A percentile compares a stretch with the other conserved stretches of the same genome.
phyloP scores from a whole-genome alignment of 2,113 vertebrate genomes.

The Spea bombifrons region DNA sequence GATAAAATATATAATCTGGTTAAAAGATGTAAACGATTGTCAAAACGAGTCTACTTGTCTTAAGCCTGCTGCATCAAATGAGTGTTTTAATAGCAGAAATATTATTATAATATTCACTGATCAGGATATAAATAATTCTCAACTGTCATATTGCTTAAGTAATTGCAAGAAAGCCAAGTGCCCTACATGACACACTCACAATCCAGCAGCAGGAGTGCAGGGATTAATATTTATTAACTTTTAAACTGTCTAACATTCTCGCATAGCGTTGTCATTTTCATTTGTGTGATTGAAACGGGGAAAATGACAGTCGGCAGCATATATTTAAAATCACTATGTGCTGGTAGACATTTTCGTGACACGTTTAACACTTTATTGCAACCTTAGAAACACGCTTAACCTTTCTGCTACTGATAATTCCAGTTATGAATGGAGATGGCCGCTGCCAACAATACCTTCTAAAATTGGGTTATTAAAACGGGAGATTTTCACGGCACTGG shows the following conservation, averaged over 20 bases:
- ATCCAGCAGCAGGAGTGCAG: conserved; percentile 20
- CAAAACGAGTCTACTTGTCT: too few relatives aligned
- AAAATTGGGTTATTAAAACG: background rate
- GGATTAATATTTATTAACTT: conserved; percentile 42
- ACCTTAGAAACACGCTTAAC: background rate
- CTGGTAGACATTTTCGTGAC: background rate
- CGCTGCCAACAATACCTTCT: background rate
- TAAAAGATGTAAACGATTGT: too few relatives aligned
- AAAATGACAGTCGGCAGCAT: conserved; percentile 3
- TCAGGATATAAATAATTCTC: conserved; percentile 27
- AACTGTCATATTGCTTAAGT: conserved; percentile 31
- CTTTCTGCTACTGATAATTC: background rate
- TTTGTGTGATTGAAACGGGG: conserved; percentile 29
- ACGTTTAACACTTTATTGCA: conserved; percentile 1
- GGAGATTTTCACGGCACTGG: background rate
- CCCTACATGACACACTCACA: conserved; percentile 27
- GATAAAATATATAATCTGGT: too few relatives aligned
- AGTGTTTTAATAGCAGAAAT: conserved; percentile 10
- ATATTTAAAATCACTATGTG: conserved; percentile 1
- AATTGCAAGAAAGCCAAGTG: conserved; percentile 17
- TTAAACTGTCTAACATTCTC: conserved; percentile 30
- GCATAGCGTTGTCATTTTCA: conserved; percentile 1
- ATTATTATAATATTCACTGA: conserved; percentile 25
- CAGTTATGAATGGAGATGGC: background rate
- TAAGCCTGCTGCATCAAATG: background rate